Base-by-base conservation (phyloP, 2,888 invertebrate species). In the Teleiodes luculella region DNA sequence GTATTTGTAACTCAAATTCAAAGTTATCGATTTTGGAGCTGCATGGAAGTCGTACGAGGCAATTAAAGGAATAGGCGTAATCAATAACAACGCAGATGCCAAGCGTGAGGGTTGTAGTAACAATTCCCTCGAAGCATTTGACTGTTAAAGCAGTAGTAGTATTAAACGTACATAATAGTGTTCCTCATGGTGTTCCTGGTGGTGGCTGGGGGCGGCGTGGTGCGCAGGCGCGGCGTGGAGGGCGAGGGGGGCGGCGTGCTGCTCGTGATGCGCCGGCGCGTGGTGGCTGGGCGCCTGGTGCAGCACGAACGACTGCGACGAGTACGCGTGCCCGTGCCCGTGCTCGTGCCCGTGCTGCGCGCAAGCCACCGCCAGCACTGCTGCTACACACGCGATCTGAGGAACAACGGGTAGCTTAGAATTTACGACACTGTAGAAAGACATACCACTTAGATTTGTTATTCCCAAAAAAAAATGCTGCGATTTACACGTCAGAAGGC, bases 301-400 rank as follows among this genome's bases (percentile, higher is more conserved):
- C 51, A 78, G 66, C 43, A 74, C 70, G 39, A 75, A 62, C 57
- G 62, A 70, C 54, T 76, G 75, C 10, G 76, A 72, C 2, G 76
- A 78, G 47, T 35, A 52, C 11, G 55, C 55, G 47, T 55, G 56
- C 2, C 55, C 59, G 18, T 58, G 60, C 3, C 43, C 50, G 37
- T 58, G 53, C 3, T 51, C 47, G 35, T 53, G 52, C 8, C 53
- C 52, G 24, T 52, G 50, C 18, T 57, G 58, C 16, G 54, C 48
- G 20, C 13, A 39, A 18, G 54, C 57, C 7, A 37, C 52, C 3
- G 53, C 55, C 11, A 56, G 30, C 2, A 49, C 45, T n/a, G 43
- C 54, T 5, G 45, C 50, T 10, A 57, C n/a, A 3, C 33, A n/a
- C 13, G 54, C 14, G 16, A 56, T 31, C 56, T 56, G 18, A 7